Evolutionary conservation across 2,797 vertebrate genomes (phyloP).

Genomic region (Epinephelus coioides): DNA sequence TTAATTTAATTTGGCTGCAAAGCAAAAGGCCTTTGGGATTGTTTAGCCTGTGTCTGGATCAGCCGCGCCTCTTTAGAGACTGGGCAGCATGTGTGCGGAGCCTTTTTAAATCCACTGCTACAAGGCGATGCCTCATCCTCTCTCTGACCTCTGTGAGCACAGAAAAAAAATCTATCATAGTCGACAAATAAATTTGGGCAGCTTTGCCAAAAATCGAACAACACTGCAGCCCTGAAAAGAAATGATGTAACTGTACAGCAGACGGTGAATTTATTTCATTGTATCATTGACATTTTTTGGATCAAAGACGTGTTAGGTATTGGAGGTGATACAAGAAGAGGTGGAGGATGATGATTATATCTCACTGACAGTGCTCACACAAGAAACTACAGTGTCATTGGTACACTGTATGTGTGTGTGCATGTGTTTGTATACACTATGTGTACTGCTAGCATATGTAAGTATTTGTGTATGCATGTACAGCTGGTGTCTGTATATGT

Average conservation of each 20-base stretch:
- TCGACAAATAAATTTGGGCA: conserved; percentile 42
- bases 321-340: conserved; percentile 16
- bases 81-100: conserved; percentile 50
- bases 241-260: conserved; percentile 32
- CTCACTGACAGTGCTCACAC: conserved; percentile 5
- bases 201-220: conserved; percentile 51
- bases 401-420: background rate
- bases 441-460: too few species aligned
- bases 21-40: conserved; percentile 68
- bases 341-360: conserved; percentile 3
- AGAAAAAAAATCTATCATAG: conserved; percentile 50
- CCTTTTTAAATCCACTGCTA: conserved; percentile 37
- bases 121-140: conserved; percentile 48
- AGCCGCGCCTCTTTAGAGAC: conserved; percentile 51
- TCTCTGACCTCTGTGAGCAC: conserved; percentile 52
- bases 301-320: conserved; percentile 32
- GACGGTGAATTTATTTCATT: conserved; percentile 31
- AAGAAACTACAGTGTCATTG: background rate
- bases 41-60: conserved; percentile 68
- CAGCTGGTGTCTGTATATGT: background rate
- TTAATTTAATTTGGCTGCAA: conserved; percentile 82
- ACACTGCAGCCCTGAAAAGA: conserved; percentile 11
- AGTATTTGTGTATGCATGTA: background rate
- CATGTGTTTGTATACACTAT: background rate
- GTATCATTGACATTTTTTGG: conserved; percentile 28